Base-by-base conservation (phyloP, 2,797 vertebrate genomes). In the Esox lucius region DNA sequence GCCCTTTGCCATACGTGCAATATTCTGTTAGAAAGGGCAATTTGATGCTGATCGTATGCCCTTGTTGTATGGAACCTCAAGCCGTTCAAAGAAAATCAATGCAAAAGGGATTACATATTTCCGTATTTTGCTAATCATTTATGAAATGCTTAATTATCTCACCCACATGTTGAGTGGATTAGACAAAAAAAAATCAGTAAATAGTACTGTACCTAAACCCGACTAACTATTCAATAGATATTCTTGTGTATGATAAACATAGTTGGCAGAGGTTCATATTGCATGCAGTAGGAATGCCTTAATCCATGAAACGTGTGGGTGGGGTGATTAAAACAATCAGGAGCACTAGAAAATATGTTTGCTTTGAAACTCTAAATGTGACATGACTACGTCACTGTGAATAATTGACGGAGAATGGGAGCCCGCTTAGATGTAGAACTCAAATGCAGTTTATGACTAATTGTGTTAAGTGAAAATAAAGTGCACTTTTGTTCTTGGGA, bases 381-480 rank as follows among this genome's bases (percentile, higher is more conserved):
- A 91, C 90, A 90, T 78, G 80, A 91, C 93, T 91, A 93, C 88
- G 88, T 91, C 93, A 93, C 89, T 93, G 93, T 93, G 92, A 94
- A 93, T 93, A 94, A 94, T 94, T 93, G 90, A 86, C 89, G 89
- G 85, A 93, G 92, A 94, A 94, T 89, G 77, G 89, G 84, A 87
- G 87, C 88, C 83, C 86, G 89, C 88, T 87, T 89, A 84, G 88
- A 93, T 92, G 89, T 85, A 89, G 85, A 93, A 94, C 85, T 92
- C 87, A 75, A 93, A 94, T 56, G 80, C 93, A 93, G 88, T 94
- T 94, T 93, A 92, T 93, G 93, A 92, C 92, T 93, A 94, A 95
- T 94, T 93, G 93, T 93, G 91, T 94, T 93, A 93, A 93, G 93
- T 94, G 93, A 93, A 94, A 94, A 94, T 93, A 93, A 93, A 94